Conservation (phyloP, 2,113 vertebrate genomes). For the Peromyscus polionotus region DNA sequence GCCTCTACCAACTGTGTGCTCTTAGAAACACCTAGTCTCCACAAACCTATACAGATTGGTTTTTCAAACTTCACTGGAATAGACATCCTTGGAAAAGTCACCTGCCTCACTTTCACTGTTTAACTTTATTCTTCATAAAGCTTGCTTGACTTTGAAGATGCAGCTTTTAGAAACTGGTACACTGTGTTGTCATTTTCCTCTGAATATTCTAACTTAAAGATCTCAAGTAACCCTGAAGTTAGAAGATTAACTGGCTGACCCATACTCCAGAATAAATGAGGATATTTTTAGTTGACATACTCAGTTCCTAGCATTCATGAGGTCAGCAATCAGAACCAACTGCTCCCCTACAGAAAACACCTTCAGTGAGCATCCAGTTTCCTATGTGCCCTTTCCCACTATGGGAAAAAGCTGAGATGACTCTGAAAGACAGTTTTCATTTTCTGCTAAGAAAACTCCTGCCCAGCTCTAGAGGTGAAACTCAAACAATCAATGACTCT, state of each 20-base stretch:
- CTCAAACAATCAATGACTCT: constrained; percentile 52
- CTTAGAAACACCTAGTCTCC: constrained; percentile 33
- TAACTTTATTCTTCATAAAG: constrained; percentile 22
- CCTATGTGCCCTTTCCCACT: not conserved
- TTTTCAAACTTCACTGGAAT: constrained; percentile 14
- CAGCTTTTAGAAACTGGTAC: constrained; percentile 3
- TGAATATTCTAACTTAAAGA: constrained; percentile 24
- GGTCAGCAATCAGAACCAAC: constrained; percentile 53
- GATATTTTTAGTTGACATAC: constrained; percentile 18
- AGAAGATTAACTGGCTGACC: constrained; percentile 35
- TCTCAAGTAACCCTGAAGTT: constrained; percentile 42
- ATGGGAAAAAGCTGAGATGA: not conserved
- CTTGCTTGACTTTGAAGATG: not conserved
- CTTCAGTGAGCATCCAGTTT: constrained; percentile 45
- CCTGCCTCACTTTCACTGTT: not conserved
- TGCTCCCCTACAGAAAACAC: not conserved
- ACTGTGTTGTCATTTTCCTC: not conserved
- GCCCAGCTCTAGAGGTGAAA: constrained; percentile 31
- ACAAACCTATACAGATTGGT: constrained; percentile 45
- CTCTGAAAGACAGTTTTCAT: constrained; percentile 15
- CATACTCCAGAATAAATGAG: constrained; percentile 50
- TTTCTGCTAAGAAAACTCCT: constrained; percentile 52
- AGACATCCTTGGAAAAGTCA: constrained; percentile 24
- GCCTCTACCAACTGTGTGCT: not conserved
- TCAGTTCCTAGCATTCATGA: constrained; percentile 42